phyloP scores from a whole-genome alignment of 1,140 invertebrate genomes.

The Macrobrachium rosenbergii region DNA sequence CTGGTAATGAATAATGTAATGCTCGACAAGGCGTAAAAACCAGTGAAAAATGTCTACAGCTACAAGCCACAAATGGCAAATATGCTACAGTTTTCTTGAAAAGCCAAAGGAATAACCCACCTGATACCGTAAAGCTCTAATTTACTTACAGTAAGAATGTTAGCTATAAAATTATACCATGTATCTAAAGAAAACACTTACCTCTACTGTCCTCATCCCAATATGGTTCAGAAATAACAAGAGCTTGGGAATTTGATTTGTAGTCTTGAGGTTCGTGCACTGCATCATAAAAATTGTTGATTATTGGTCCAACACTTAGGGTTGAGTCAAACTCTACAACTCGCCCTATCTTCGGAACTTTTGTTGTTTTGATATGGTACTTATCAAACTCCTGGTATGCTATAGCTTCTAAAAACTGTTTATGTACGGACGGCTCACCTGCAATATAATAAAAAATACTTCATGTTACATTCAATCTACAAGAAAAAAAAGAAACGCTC shows the following conservation, averaged over 20 bases:
- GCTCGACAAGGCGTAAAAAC: too few relatives aligned
- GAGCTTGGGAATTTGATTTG: not conserved
- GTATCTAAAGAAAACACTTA: not conserved
- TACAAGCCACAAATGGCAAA: too few relatives aligned
- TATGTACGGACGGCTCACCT: slow-evolving; percentile 35
- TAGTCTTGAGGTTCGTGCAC: slow-evolving; percentile 34
- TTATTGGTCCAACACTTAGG: slow-evolving; percentile 41
- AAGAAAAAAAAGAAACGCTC: too few relatives aligned
- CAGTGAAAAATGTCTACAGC: too few relatives aligned
- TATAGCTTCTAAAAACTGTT: slow-evolving; percentile 43
- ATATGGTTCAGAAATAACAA: slow-evolving; percentile 54
- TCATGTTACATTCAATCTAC: not conserved
- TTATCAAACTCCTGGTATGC: slow-evolving; percentile 45
- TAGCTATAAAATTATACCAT: not conserved
- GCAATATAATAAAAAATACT: slow-evolving; percentile 15
- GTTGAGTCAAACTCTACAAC: slow-evolving; percentile 39
- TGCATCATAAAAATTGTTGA: slow-evolving; percentile 51
- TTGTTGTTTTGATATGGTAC: slow-evolving; percentile 24
- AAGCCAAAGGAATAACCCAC: too few relatives aligned
- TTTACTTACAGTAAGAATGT: not conserved
- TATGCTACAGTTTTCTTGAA: too few relatives aligned
- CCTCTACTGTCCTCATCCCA: slow-evolving; percentile 53
- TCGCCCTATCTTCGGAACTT: not conserved
- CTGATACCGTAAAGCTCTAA: too few relatives aligned
- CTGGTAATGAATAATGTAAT: too few relatives aligned